Evolutionary conservation across 2,113 vertebrate species (phyloP).

Genomic region (Scolopax mira): DNA sequence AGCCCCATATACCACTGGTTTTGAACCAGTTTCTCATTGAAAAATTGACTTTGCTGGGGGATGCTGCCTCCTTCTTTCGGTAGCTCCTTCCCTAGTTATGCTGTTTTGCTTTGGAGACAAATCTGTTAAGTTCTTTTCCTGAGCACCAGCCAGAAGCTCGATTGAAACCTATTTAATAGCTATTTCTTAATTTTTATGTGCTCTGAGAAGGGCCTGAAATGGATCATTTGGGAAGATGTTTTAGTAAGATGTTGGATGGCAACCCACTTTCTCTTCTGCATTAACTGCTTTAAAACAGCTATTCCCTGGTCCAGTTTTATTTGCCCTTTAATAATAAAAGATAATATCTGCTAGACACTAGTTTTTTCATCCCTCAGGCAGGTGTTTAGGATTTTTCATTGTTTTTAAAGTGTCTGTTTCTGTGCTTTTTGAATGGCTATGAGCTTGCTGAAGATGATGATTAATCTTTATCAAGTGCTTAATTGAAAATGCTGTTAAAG

Average conservation of each 20-base stretch:
- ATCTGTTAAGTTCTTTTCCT: background rate
- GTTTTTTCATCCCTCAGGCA: background rate
- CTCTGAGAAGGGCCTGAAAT: background rate
- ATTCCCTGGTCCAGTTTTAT: background rate
- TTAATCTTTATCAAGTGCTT: background rate
- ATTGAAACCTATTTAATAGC: background rate
- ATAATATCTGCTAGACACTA: background rate
- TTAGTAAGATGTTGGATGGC: background rate
- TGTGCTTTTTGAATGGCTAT: background rate
- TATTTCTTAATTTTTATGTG: background rate
- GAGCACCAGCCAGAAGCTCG: background rate
- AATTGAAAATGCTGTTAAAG: background rate
- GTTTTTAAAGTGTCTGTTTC: background rate
- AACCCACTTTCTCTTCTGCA: background rate
- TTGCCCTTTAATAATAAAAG: background rate
- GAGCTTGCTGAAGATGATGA: background rate
- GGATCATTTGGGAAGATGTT: background rate
- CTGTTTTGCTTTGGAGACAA: background rate
- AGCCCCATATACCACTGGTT: background rate
- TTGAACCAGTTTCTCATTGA: background rate
- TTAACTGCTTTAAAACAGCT: background rate
- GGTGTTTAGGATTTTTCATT: background rate
- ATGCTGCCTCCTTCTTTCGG: background rate
- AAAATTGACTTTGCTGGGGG: background rate
- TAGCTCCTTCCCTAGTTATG: background rate